These are phyloP conservation scores for Galerucella pusilla DNA, from an alignment of 2,888 invertebrate species.

Conservation along the genomic window DNA sequence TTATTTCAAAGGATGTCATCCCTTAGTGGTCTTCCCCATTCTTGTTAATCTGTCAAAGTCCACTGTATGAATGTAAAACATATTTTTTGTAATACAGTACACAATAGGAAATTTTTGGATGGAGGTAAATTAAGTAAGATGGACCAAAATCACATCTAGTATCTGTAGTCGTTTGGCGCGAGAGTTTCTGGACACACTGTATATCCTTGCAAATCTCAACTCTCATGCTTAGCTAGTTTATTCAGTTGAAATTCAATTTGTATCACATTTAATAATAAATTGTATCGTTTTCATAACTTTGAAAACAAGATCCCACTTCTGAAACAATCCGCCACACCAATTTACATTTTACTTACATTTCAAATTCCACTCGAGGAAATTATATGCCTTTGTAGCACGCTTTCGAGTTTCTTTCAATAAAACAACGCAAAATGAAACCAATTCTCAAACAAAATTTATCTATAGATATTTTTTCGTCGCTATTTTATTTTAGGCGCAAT, in stretches of 20 bases:
- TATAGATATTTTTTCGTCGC: constrained; percentile 43
- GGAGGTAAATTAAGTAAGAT: too few relatives aligned
- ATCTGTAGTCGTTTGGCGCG: too few relatives aligned
- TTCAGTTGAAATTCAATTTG: not conserved
- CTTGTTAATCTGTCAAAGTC: too few relatives aligned
- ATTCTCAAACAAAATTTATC: constrained; percentile 45
- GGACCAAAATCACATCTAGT: too few relatives aligned
- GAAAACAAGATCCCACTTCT: not conserved
- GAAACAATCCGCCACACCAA: constrained; percentile 2
- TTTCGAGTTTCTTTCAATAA: constrained; percentile 39
- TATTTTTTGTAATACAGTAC: too few relatives aligned
- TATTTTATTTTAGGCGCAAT: constrained; percentile 59
- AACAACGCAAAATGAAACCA: constrained; percentile 47
- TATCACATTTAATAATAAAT: not conserved
- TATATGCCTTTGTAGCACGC: constrained; percentile 28
- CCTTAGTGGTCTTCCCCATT: too few relatives aligned
- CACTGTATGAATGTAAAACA: too few relatives aligned
- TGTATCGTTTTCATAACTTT: not conserved
- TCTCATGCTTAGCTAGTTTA: too few relatives aligned
- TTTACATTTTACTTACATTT: constrained; percentile 23
- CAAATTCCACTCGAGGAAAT: constrained; percentile 27
- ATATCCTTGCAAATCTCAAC: too few relatives aligned
- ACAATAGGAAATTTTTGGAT: too few relatives aligned
- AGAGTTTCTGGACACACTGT: too few relatives aligned
- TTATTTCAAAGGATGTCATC: too few relatives aligned